Percentiles rank a stretch among this genome's conserved stretches.
These are phyloP conservation scores for Clepsis dumicolana DNA, from an alignment of 2,888 invertebrate species.

Conservation along the genomic window DNA sequence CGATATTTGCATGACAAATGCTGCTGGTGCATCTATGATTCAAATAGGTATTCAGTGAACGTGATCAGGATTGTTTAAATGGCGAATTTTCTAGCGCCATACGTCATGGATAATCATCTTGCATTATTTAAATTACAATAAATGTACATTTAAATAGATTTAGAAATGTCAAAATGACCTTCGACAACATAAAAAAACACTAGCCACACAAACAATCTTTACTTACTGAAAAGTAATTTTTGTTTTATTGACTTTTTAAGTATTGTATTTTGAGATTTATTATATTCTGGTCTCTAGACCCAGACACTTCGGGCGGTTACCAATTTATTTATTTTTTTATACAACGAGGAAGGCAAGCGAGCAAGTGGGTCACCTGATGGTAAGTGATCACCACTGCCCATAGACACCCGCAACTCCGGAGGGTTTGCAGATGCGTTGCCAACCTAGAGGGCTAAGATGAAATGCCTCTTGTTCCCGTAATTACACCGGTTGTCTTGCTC, in stretches of 20 bases:
- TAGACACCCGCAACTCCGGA: too few relatives aligned
- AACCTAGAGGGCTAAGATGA: too few relatives aligned
- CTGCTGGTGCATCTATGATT: conserved; percentile 43
- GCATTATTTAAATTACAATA: background rate
- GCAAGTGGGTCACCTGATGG: too few relatives aligned
- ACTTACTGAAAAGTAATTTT: background rate
- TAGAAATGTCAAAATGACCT: background rate
- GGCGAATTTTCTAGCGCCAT: conserved; percentile 31
- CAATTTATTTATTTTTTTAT: too few relatives aligned
- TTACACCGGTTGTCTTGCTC: too few relatives aligned
- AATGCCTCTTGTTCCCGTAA: too few relatives aligned
- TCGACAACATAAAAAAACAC: background rate
- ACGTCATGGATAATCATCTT: background rate
- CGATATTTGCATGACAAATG: conserved; percentile 43
- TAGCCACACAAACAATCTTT: too few relatives aligned
- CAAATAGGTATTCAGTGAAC: conserved; percentile 42
- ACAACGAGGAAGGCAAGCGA: too few relatives aligned
- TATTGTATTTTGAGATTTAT: background rate
- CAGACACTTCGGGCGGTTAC: conserved; percentile 16
- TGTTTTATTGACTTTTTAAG: background rate
- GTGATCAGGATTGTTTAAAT: conserved; percentile 39
- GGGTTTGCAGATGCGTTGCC: too few relatives aligned
- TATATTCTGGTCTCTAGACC: background rate
- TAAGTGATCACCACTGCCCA: too few relatives aligned
- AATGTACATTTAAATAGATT: background rate